Conservation (phyloP, 2,113 vertebrate genomes). For the Anthoscopus minutus region DNA sequence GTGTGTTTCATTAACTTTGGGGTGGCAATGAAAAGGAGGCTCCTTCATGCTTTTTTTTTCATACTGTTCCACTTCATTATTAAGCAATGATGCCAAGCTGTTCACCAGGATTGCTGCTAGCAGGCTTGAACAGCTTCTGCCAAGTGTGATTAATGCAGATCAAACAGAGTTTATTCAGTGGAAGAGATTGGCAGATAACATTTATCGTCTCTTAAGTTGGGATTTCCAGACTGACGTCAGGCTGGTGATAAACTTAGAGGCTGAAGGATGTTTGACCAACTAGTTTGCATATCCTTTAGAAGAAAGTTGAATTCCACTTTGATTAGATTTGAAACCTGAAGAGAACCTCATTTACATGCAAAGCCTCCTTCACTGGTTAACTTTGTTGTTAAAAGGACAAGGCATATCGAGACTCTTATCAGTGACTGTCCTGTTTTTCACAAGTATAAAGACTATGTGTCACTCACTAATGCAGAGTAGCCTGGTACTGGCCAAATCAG, state of each 20-base stretch:
- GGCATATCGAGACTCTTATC: not conserved
- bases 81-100: slow-evolving; percentile 69
- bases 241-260: slow-evolving; percentile 56
- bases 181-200: slow-evolving; percentile 74
- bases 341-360: slow-evolving; percentile 19
- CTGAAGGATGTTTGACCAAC: slow-evolving; percentile 38
- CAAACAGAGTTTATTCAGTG: slow-evolving; percentile 72
- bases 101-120: slow-evolving; percentile 66
- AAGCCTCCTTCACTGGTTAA: slow-evolving; percentile 17
- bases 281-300: slow-evolving; percentile 31
- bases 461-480: not conserved
- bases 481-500: not conserved
- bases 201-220: slow-evolving; percentile 71
- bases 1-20: slow-evolving; percentile 47
- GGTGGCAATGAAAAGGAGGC: slow-evolving; percentile 35
- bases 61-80: slow-evolving; percentile 66
- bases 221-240: slow-evolving; percentile 62
- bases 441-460: not conserved
- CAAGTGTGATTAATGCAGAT: slow-evolving; percentile 77
- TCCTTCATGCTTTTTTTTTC: slow-evolving; percentile 48
- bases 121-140: slow-evolving; percentile 66
- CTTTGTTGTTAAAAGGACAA: slow-evolving; percentile 31
- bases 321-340: slow-evolving; percentile 51
- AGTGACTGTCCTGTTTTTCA: not conserved
- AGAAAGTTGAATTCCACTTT: slow-evolving; percentile 24